Evolutionary conservation across 2,888 invertebrate genomes (phyloP).

Genomic region (Nephrocerus scutellatus): DNA sequence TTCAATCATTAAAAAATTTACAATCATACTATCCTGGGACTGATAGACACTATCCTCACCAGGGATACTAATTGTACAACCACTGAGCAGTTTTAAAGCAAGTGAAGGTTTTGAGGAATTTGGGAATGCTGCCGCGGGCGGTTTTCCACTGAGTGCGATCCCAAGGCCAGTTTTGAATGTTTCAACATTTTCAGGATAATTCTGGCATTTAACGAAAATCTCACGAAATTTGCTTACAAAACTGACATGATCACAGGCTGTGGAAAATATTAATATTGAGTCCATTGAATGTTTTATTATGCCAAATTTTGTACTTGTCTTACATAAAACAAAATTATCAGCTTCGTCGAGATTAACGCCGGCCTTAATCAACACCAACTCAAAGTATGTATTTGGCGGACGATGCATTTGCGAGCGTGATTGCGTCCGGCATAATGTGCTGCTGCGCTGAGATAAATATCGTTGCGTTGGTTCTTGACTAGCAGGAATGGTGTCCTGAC

Average conservation of each 20-base stretch:
- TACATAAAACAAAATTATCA: constrained; percentile 39
- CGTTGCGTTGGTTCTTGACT: constrained; percentile 45
- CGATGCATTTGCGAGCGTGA: constrained; percentile 31
- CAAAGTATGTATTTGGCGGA: constrained; percentile 42
- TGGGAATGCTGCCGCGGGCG: too few species aligned
- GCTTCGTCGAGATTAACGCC: constrained; percentile 39
- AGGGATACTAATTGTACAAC: constrained; percentile 39
- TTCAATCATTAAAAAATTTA: constrained; percentile 58
- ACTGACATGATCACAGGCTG: constrained; percentile 48
- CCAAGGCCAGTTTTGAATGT: constrained; percentile 52
- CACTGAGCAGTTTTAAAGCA: constrained; percentile 37
- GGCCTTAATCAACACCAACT: constrained; percentile 38
- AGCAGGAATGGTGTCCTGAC: constrained; percentile 41
- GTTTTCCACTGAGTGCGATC: constrained; percentile 38
- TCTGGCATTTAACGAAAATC: constrained; percentile 45
- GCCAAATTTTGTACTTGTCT: constrained; percentile 6
- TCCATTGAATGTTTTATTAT: neutral
- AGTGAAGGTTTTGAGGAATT: constrained; percentile 30
- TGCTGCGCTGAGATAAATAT: constrained; percentile 43
- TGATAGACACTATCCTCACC: constrained; percentile 38
- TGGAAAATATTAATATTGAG: too few species aligned
- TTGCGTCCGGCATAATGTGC: constrained; percentile 36
- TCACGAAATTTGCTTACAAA: constrained; percentile 51
- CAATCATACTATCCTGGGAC: constrained; percentile 55
- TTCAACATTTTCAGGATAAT: constrained; percentile 53